Base-by-base conservation (phyloP, 2,888 invertebrate genomes). In the Melanargia galathea region DNA sequence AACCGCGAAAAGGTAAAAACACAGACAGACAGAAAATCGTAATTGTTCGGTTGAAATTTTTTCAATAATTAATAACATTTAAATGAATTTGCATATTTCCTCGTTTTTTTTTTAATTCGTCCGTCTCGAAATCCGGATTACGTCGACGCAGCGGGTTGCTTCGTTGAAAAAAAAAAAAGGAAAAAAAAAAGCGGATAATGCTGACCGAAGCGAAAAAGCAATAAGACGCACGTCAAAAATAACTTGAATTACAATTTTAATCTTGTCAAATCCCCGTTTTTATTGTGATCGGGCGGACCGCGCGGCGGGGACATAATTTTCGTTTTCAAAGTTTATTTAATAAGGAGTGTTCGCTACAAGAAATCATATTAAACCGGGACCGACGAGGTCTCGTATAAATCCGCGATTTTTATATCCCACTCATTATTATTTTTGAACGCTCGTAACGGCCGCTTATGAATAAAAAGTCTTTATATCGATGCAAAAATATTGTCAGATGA, bases 181-280 rank as follows among this genome's bases (percentile, higher is more conserved):
- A 11, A 45, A 78, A 71, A 74, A 73, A 81, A 79, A 75, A 76
- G 77, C 74, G 70, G 75, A 68, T 46, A 45, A 58, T 8, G 20
- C 63, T 65, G 61, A 78, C 83, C 83, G 84, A 83, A 87, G 82
- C 88, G 81, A 87, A 87, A 83, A 85, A 80, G 83, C 89, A 90
- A 90, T 89, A 89, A 89, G 86, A 84, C 77, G 84, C 82, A 83
- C 76, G 90, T 89, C 90, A 87, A 77, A 84, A 83, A 86, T 87
- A 87, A 86, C 86, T 87, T 87, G 87, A 87, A 84, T 88, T 89
- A 90, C 88, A 90, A 88, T 90, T 90, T 90, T 88, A 91, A 91
- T 91, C 90, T 87, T 86, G 88, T 88, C 90, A 85, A 88, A 91
- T 91, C 90, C 90, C 81, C 78, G 80, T 85, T 87, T 91, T 91